phyloP scores from a whole-genome alignment of 2,797 vertebrate genomes.

The Pseudochirops corinnae region DNA sequence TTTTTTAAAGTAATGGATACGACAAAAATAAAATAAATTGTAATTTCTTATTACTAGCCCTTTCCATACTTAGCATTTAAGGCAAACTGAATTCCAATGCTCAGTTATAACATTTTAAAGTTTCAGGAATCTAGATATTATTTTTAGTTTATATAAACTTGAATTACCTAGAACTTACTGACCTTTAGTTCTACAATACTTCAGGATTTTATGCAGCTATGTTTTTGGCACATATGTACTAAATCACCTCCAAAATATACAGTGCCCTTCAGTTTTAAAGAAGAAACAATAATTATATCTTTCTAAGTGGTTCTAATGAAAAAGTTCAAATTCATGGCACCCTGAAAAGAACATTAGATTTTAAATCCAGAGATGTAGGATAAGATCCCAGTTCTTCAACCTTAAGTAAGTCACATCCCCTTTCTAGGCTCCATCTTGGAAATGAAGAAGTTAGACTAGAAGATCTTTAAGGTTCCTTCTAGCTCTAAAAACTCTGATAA shows the following conservation, averaged over 20 bases:
- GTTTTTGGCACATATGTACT: background rate
- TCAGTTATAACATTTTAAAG: no score
- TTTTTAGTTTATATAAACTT: background rate
- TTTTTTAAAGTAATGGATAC: no score
- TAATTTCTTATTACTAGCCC: no score
- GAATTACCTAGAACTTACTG: background rate
- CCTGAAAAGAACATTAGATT: background rate
- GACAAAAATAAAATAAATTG: no score
- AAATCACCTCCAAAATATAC: no score
- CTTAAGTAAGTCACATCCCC: background rate
- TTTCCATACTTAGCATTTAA: no score
- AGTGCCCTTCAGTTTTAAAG: constrained; percentile 3
- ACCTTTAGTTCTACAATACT: background rate
- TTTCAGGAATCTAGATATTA: no score
- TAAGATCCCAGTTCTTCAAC: background rate
- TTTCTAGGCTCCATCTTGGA: background rate
- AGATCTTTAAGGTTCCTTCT: background rate
- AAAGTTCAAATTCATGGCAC: background rate
- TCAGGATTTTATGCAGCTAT: background rate
- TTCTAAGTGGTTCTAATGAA: background rate
- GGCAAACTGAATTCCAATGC: no score
- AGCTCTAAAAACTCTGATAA: background rate
- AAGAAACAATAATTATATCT: background rate
- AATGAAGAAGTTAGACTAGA: background rate
- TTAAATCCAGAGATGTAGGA: background rate